phyloP scores from a whole-genome alignment of 2,113 vertebrate species.

The Erythrolamprus reginae region DNA sequence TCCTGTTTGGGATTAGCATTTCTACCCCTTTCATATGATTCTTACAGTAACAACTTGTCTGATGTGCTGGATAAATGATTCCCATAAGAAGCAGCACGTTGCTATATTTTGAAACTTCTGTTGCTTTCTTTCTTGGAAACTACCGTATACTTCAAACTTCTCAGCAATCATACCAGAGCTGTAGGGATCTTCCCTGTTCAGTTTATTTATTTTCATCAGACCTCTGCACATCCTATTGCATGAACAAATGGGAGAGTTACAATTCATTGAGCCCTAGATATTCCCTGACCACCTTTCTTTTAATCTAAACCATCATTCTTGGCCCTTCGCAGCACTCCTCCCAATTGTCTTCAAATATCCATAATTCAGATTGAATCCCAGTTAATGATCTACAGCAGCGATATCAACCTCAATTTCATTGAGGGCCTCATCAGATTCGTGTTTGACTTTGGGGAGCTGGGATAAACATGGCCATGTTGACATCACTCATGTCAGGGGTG shows the following conservation, averaged over 20 bases:
- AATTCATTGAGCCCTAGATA: neutral
- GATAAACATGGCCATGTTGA: too few species aligned
- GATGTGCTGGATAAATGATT: neutral
- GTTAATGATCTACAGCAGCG: neutral
- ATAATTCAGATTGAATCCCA: neutral
- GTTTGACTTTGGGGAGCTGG: too few species aligned
- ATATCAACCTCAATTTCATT: too few species aligned
- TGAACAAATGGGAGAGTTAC: neutral
- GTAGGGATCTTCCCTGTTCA: neutral
- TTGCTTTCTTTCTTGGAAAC: neutral
- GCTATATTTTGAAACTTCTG: neutral
- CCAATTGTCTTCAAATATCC: neutral
- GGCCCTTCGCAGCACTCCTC: neutral
- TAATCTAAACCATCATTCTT: neutral
- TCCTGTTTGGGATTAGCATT: neutral
- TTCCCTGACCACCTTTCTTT: neutral
- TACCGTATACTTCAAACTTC: neutral
- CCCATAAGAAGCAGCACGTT: neutral
- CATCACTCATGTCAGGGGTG: too few species aligned
- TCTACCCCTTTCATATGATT: neutral
- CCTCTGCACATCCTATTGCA: neutral
- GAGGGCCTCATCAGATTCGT: too few species aligned
- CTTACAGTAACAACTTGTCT: neutral
- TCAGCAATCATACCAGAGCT: neutral
- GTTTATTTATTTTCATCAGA: neutral